Evolutionary conservation across 1,140 invertebrate species (phyloP), one percentile per base, ranked within the genome.

Genomic region (Temnothorax nylanderi): DNA sequence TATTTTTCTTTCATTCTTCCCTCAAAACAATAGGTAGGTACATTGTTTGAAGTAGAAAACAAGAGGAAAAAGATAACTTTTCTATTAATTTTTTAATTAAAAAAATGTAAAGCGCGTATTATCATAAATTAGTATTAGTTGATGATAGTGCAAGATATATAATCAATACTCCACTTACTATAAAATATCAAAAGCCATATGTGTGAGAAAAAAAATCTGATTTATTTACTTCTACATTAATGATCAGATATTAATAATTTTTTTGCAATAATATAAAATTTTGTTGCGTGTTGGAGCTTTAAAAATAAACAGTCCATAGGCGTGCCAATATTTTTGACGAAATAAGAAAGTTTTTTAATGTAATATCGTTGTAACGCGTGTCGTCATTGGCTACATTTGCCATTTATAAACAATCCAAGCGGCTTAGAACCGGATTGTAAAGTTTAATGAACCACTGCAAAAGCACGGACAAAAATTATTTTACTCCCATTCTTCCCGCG

Each of bases 361-460:
- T 26, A 4, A 32, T 16, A 58, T 16, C n/a, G 8, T 41, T 41
- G 18, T 65, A 7, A 1, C 32, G 26, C 16, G 26, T 32, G 11
- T 51, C 3, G 6, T 49, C 18, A 18, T 49, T 21, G 11, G 16
- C 8, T 47, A 16, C 13, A 51, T 80, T 69, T n/a, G 18, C 11
- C 11, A n/a, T 51, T 78, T 41, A 54, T 44, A 80, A 80, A 69
- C 34, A 80, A 69, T 54, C 8, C n/a, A 26, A n/a, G 8, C 34
- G 8, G n/a, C 34, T 54, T n/a, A 69, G n/a, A 26, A 18, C 6
- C 7, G 37, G 10, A 21, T 71, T 71, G n/a, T 1, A 16, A 69
- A 69, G 34, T 69, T 54, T 47, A 54, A 44, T 37, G n/a, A 16
- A 56, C 13, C 37, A 56, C 3, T 10, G 37, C 26, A 18, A 16